Base-by-base conservation (phyloP, 1,140 invertebrate genomes). In the Caenorhabditis inopinata region DNA sequence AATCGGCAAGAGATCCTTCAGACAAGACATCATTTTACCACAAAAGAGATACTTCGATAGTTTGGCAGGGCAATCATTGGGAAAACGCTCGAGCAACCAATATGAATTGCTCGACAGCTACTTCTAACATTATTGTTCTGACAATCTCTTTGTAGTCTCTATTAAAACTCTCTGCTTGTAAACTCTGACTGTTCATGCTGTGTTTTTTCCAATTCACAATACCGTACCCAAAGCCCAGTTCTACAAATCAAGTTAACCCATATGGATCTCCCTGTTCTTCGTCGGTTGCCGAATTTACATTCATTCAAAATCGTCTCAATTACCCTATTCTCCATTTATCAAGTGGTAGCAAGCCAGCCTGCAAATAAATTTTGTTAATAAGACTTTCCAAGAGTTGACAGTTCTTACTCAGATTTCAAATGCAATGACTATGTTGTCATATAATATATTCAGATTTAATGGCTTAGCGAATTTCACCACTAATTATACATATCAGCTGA, bases 21-120 rank as follows among this genome's bases (percentile, higher is more conserved):
- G 46, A 4, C 29, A 38, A 32, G 81, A 35, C 35, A 38, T 6
- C 23, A 42, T 74, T 16, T 14, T 16, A 9, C 48, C 25, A 29
- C 29, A 78, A 38, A 38, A 62, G 76, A 68, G 82, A 58, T 83
- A 83, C 27, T 83, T 83, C 47, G 82, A 83, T 48, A 78, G 74
- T 32, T 68, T 83, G 32, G 82, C 82, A 7, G 82, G 82, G 1
- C 82, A 83, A 47, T 82, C 79, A 14, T 68, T 83, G 42, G 82
- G 82, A 23, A 83, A 83, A 29, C 80, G 81, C 2, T 77, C 80
- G 4, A 68, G 38, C 25, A 38, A 68, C 32, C 58, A 32, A 68
- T 68, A 68, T 27, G 58, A 68, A 9, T 21, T 68, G 58, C 23
- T 42, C 1, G 58, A 68, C 3, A 68, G 38, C n/a, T 68, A 68